Conservation (phyloP, 2,888 invertebrate genomes). For the Pyrrhosoma nymphula region DNA sequence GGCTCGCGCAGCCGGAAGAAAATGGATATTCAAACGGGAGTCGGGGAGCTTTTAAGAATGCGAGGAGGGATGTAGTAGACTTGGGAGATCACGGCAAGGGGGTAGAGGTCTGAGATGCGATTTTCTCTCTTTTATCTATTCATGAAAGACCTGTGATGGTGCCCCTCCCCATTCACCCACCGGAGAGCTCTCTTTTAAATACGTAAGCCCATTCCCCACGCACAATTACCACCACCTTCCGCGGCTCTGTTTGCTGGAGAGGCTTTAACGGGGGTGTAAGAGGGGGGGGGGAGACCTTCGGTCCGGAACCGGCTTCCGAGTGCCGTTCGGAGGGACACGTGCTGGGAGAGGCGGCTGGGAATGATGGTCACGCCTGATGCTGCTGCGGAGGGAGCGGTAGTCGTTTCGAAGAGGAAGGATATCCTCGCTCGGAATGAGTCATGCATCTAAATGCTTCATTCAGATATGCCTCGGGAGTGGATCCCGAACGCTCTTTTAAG, state of each 20-base stretch:
- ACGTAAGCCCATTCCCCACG: background rate
- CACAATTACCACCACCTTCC: background rate
- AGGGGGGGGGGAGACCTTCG: background rate
- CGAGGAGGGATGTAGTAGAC: background rate
- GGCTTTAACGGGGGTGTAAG: too few relatives aligned
- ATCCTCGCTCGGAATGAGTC: background rate
- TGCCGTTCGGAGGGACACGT: background rate
- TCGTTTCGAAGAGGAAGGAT: background rate
- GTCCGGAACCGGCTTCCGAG: background rate
- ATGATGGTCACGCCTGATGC: background rate
- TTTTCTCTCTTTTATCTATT: slow-evolving; percentile 20
- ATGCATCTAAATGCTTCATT: background rate
- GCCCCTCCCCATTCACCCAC: background rate
- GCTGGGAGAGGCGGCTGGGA: background rate
- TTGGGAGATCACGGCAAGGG: background rate
- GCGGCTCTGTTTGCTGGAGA: background rate
- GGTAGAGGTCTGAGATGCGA: background rate
- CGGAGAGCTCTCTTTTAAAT: background rate
- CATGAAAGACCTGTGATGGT: background rate
- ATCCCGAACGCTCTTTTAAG: background rate
- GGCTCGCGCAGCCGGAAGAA: background rate
- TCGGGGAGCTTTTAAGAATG: slow-evolving; percentile 23
- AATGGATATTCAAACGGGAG: slow-evolving; percentile 60
- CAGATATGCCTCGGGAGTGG: background rate
- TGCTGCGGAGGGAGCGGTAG: background rate